phyloP scores from a whole-genome alignment of 1,140 invertebrate genomes.

The Asbolus verrucosus region DNA sequence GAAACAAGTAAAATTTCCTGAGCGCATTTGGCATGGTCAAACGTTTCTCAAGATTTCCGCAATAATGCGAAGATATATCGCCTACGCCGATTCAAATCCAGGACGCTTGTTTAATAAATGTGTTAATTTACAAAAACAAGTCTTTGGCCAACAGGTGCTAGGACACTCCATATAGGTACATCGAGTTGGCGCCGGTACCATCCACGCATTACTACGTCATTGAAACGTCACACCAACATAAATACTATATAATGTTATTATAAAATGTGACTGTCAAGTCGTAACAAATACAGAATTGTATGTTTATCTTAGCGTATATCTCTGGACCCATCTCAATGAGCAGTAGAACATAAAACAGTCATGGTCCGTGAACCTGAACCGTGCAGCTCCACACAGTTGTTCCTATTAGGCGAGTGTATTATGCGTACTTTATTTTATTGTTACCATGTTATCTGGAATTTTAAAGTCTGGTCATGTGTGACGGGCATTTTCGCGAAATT shows the following conservation, averaged over 20 bases:
- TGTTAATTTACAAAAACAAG: slow-evolving; percentile 40
- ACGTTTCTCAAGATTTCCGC: slow-evolving; percentile 15
- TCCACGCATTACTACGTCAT: slow-evolving; percentile 51
- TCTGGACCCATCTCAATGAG: slow-evolving; percentile 44
- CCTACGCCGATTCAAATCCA: slow-evolving; percentile 31
- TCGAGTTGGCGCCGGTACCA: slow-evolving; percentile 49
- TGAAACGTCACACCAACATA: slow-evolving; percentile 42
- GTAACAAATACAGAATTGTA: slow-evolving; percentile 45
- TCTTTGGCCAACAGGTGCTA: slow-evolving; percentile 48
- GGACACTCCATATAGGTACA: slow-evolving; percentile 52
- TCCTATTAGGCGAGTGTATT: slow-evolving; percentile 35
- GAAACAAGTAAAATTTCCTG: no score
- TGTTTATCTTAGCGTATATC: slow-evolving; percentile 44
- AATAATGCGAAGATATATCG: slow-evolving; percentile 25
- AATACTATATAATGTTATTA: slow-evolving; percentile 42
- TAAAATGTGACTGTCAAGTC: slow-evolving; percentile 42
- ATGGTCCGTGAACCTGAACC: slow-evolving; percentile 45
- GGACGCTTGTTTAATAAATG: slow-evolving; percentile 39
- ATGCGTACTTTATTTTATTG: slow-evolving; percentile 25
- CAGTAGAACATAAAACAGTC: slow-evolving; percentile 43
- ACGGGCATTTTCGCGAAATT: not conserved
- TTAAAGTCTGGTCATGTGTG: not conserved
- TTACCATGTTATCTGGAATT: slow-evolving; percentile 11
- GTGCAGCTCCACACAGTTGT: slow-evolving; percentile 26
- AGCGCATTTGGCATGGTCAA: not conserved